Evolutionary conservation across 2,888 invertebrate genomes (phyloP).

Genomic region (Dasysyrphus albostriatus): DNA sequence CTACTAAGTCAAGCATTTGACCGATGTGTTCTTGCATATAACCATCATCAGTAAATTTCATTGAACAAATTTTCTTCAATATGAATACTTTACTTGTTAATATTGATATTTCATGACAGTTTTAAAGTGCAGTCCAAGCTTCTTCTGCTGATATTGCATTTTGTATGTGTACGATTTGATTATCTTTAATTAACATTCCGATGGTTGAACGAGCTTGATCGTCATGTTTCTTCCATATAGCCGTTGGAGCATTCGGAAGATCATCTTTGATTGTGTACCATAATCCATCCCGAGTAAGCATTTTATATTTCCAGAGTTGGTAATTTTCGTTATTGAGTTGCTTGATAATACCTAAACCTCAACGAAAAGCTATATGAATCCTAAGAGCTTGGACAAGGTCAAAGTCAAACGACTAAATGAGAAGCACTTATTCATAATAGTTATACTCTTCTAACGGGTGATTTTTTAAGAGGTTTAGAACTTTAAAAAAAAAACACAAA

Average conservation of each 20-base stretch:
- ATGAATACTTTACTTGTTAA: conserved; percentile 1
- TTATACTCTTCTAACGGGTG: too few relatives aligned
- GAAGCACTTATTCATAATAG: too few relatives aligned
- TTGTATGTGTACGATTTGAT: neutral
- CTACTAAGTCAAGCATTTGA: neutral
- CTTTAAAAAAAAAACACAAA: too few relatives aligned
- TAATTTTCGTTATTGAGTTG: conserved; percentile 49
- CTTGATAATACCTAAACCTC: neutral
- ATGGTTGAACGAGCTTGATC: conserved; percentile 12
- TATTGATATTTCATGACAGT: conserved; percentile 1
- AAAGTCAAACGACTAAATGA: too few relatives aligned
- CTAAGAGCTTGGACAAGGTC: too few relatives aligned
- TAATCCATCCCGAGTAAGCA: neutral
- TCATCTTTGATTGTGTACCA: conserved; percentile 1
- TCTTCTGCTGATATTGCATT: neutral
- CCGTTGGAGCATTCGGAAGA: neutral
- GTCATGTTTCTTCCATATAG: neutral
- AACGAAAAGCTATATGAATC: too few relatives aligned
- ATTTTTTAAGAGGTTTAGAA: too few relatives aligned
- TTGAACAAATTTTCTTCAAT: neutral
- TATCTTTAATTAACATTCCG: neutral
- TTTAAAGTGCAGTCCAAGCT: neutral
- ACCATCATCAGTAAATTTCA: neutral
- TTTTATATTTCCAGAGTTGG: conserved; percentile 53
- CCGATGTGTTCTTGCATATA: neutral